Conservation (phyloP, 2,797 vertebrate species). For the Acrossocheilus fasciatus region DNA sequence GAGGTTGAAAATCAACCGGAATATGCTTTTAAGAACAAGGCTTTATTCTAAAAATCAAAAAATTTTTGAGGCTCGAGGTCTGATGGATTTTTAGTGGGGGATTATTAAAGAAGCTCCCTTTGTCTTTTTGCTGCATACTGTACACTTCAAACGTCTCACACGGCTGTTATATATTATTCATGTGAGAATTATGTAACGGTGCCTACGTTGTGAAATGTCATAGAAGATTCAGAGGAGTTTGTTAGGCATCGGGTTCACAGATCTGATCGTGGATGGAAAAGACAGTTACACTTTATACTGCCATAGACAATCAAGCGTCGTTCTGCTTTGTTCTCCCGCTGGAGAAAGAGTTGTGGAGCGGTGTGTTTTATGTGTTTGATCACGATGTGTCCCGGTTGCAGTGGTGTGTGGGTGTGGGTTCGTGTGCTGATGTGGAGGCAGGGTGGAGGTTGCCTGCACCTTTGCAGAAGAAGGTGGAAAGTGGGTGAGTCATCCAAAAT, state of each 20-base stretch:
- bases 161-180: constrained; percentile 56
- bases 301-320: constrained; percentile 1
- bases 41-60: constrained; percentile 4
- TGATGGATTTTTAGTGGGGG: constrained; percentile 28
- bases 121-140: constrained; percentile 40
- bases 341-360: constrained; percentile 29
- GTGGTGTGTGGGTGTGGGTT: constrained; percentile 30
- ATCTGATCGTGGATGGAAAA: constrained; percentile 45
- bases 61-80: constrained; percentile 16
- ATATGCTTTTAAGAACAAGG: constrained; percentile 7
- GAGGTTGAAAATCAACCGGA: background rate
- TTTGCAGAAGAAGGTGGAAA: constrained; percentile 74
- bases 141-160: constrained; percentile 45
- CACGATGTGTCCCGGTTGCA: constrained; percentile 25
- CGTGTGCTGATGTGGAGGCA: constrained; percentile 30
- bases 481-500: constrained; percentile 74
- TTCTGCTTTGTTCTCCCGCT: constrained; percentile 32
- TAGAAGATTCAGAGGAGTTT: constrained; percentile 34
- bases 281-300: constrained; percentile 25
- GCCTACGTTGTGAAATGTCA: constrained; percentile 36
- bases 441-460: constrained; percentile 63
- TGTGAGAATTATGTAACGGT: constrained; percentile 52
- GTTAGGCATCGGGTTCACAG: constrained; percentile 30
- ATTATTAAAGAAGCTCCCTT: constrained; percentile 41
- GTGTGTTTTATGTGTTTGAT: constrained; percentile 30